These are phyloP conservation scores for Rhinoraja longicauda DNA, from an alignment of 2,797 vertebrate genomes.

Conservation along the genomic window DNA sequence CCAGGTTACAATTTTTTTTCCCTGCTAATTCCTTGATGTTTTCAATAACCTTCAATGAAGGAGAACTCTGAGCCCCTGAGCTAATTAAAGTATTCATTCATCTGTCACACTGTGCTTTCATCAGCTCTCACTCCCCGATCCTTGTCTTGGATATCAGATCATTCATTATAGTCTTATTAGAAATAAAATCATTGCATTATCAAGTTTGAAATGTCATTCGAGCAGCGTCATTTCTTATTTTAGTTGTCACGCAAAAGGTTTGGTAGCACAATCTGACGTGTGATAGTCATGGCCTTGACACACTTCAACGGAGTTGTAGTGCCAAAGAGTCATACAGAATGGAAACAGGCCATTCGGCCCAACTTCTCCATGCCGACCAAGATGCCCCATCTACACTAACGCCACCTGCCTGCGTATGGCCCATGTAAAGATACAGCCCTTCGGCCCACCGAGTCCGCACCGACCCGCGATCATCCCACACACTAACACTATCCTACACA, in stretches of 20 bases:
- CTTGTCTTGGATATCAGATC: background rate
- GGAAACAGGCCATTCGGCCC: no score
- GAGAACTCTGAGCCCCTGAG: conserved; percentile 24
- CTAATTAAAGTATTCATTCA: conserved; percentile 39
- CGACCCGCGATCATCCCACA: no score
- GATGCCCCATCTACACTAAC: no score
- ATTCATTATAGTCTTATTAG: conserved; percentile 32
- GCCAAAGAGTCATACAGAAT: no score
- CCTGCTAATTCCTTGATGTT: conserved; percentile 30
- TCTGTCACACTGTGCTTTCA: conserved; percentile 32
- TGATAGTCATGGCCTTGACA: background rate
- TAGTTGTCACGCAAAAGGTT: background rate
- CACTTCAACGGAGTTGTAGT: no score
- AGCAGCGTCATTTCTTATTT: background rate
- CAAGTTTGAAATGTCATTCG: background rate
- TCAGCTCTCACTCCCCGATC: conserved; percentile 19
- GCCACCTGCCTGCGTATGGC: no score
- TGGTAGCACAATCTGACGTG: background rate
- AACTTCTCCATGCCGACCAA: no score
- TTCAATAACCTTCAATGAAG: conserved; percentile 35
- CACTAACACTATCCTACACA: no score
- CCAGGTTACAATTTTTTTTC: background rate
- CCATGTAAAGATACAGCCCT: no score
- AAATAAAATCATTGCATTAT: conserved; percentile 33
- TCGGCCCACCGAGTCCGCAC: no score